Base-by-base conservation (phyloP, 2,797 vertebrate genomes). In the Gymnocypris eckloni region DNA sequence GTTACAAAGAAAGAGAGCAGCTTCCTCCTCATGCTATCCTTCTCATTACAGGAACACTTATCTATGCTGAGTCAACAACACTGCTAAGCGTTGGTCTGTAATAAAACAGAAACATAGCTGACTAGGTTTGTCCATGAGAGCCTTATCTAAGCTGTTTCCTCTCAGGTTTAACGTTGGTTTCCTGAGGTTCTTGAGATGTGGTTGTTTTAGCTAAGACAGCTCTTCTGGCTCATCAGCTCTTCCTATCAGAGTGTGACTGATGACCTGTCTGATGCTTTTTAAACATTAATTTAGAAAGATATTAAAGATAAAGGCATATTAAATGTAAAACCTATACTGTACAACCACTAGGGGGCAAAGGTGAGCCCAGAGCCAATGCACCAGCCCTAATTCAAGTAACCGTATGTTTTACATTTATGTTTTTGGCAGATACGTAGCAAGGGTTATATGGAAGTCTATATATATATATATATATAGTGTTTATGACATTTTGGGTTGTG, bases 151-250 rank as follows among this genome's bases (percentile, higher is more conserved):
- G 54, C 5, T 33, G n/a, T 52, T 84, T 82, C 70, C 64, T 64
- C 20, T n/a, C 66, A 54, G 50, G 22, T 52, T 76, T 59, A 43
- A 69, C 41, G 6, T 79, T 73, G 88, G 59, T 87, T 73, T 77
- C 88, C 90, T 91, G 92, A 81, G 85, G 86, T 86, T 86, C 90
- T 66, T 90, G 88, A 91, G 88, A 79, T 88, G 84, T 69, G 73
- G 73, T 15, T 85, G 81, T 75, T 39, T 77, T 39, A 77, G 59
- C 10, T 39, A 77, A 90, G 67, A 81, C 25, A 89, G 28, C 54
- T 3, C 86, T 90, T 93, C 89, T 91, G 91, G 87, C 90, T 82
- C 5, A 64, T 39, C 33, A 48, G 59, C 13, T 10, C 20, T 75
- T 76, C 25, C n/a, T 64, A 20, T 72, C 41, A 37, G n/a, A 0